Conservation (phyloP, 2,797 vertebrate genomes). For the Philypnodon macrostomus region DNA sequence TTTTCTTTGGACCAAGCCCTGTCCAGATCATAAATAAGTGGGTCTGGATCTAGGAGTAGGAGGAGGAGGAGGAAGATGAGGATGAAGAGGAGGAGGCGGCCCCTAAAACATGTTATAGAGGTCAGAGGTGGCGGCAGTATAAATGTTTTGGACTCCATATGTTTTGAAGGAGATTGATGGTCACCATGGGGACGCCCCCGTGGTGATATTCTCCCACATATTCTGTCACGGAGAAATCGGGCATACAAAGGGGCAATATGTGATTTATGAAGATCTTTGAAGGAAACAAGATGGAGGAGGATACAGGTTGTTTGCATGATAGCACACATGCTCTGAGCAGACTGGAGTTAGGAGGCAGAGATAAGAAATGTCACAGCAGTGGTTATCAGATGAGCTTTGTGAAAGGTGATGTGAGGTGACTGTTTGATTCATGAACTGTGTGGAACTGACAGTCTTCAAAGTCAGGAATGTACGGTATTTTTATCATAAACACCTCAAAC, state of each 20-base stretch:
- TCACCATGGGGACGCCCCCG: slow-evolving; percentile 14
- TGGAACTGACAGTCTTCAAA: neutral
- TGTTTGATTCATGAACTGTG: neutral
- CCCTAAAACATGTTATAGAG: slow-evolving; percentile 42
- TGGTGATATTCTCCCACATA: slow-evolving; percentile 39
- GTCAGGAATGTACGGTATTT: neutral
- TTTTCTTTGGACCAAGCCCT: slow-evolving; percentile 33
- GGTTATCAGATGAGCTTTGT: slow-evolving; percentile 4
- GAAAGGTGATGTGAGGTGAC: slow-evolving; percentile 1
- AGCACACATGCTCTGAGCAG: neutral
- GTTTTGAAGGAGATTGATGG: slow-evolving; percentile 45
- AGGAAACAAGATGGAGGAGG: slow-evolving; percentile 6
- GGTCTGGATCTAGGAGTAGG: slow-evolving; percentile 55
- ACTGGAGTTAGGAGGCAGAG: neutral
- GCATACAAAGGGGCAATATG: neutral
- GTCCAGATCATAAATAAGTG: slow-evolving; percentile 71
- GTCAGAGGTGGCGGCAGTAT: slow-evolving; percentile 49
- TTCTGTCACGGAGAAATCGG: slow-evolving; percentile 29
- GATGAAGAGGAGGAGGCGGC: slow-evolving; percentile 64
- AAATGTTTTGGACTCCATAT: slow-evolving; percentile 28
- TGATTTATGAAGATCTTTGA: slow-evolving; percentile 3
- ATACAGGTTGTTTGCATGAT: neutral
- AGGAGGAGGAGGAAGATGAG: slow-evolving; percentile 63
- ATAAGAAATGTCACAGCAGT: neutral
- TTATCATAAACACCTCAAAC: neutral